Evolutionary conservation across 2,113 vertebrate genomes (phyloP), one percentile per base, ranked within the genome.

Genomic region (Otis tarda): DNA sequence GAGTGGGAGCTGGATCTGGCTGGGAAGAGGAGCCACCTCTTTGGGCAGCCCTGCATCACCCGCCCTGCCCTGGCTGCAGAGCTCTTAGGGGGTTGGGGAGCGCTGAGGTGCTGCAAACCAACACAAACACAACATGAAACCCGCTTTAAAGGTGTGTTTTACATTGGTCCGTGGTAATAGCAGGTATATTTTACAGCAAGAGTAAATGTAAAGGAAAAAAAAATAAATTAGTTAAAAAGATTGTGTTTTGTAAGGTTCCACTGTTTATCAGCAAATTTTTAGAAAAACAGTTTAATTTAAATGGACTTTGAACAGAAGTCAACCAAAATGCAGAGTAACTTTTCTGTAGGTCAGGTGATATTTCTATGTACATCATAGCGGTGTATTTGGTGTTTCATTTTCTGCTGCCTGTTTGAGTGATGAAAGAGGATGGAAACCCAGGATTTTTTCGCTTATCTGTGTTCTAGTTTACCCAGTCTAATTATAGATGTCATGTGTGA

Each of bases 1-100:
- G 30, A 56, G 24, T 3, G 1, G 35, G 67, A 83, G 30, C 12
- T 1, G 5, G 49, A 22, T 39, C 43, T 68, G 59, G 49, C 25
- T 2, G 9, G 59, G 25, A 28, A 33, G 76, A 50, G 50, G 50
- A 91, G 45, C 35, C 2, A 3, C 23, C 23, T 33, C 43, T 53
- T 7, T 1, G 1, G 20, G 28, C 43, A 53, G 37, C 49, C n/a
- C 67, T 2, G 25, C 30, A 5, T 35, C 7, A 0, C 43, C 79
- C 24, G 10, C 53, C 41, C 57, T 70, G 55, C 68, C 37, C 12
- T 19, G 12, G 8, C n/a, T 1, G 0, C 61, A 4, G 31, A 10
- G 2, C 33, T 12, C 3, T 14, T 41, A 16, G 14, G 41, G 41
- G 2, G 10, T 59, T 9, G 0, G 20, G 25, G 16, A 0, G 0